Evolutionary conservation across 2,797 vertebrate species (phyloP).

Genomic region (Betta splendens): DNA sequence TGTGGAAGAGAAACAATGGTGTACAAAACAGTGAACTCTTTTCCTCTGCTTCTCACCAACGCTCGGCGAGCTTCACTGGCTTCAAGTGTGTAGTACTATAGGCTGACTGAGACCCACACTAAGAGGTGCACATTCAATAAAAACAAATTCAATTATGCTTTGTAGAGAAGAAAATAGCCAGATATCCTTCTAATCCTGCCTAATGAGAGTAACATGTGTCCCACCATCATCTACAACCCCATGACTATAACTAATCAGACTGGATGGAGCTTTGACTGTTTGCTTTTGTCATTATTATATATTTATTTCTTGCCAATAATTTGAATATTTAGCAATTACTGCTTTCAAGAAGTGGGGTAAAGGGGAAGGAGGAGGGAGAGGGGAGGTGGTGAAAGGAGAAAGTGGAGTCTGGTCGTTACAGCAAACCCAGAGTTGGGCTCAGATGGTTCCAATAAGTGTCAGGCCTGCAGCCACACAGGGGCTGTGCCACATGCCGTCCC

Average conservation of each 20-base stretch:
- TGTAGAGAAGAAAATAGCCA: conserved; percentile 62
- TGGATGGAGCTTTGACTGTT: conserved; percentile 26
- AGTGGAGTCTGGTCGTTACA: conserved; percentile 48
- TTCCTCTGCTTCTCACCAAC: conserved; percentile 73
- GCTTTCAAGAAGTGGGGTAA: conserved; percentile 19
- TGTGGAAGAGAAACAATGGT: conserved; percentile 82
- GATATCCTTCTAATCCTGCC: conserved; percentile 64
- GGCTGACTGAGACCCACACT: conserved; percentile 19
- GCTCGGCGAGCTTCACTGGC: conserved; percentile 61
- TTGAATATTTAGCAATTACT: conserved; percentile 2
- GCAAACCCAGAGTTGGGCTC: conserved; percentile 49
- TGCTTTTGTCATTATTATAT: background rate
- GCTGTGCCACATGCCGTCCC: conserved; percentile 57
- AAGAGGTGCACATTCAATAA: conserved; percentile 46
- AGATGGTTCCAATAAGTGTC: conserved; percentile 66
- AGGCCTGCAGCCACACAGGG: conserved; percentile 49
- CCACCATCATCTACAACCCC: conserved; percentile 39
- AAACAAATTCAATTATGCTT: conserved; percentile 50
- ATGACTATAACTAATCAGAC: conserved; percentile 46
- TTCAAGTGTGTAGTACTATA: conserved; percentile 23
- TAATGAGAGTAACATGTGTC: conserved; percentile 48
- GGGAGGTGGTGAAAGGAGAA: conserved; percentile 32
- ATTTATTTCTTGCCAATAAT: conserved; percentile 1
- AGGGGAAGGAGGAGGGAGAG: conserved; percentile 16
- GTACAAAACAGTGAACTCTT: conserved; percentile 80